These are phyloP conservation scores for Hartigia nigra DNA, from an alignment of 2,888 invertebrate genomes.

Conservation along the genomic window DNA sequence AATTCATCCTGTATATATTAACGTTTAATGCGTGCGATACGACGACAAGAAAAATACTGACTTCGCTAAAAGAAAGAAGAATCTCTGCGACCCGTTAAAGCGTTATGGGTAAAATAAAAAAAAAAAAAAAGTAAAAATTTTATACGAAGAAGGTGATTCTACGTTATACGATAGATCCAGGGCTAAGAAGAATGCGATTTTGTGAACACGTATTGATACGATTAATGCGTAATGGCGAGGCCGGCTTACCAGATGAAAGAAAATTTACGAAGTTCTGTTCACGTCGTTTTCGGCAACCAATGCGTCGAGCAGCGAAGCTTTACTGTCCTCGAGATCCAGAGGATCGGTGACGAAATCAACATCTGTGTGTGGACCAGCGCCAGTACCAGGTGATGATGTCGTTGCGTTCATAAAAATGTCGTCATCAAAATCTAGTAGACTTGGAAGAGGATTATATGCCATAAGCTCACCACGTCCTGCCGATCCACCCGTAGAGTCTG, in stretches of 20 bases:
- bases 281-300: constrained; percentile 37
- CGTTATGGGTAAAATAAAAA: too few species aligned
- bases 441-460: constrained; percentile 54
- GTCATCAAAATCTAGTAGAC: constrained; percentile 55
- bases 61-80: too few species aligned
- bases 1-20: background rate
- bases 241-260: background rate
- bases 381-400: constrained; percentile 37
- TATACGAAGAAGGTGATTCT: background rate
- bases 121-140: background rate
- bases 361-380: constrained; percentile 23
- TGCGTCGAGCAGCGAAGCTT: constrained; percentile 51
- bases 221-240: background rate
- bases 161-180: background rate
- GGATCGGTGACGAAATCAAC: constrained; percentile 35
- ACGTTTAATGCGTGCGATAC: background rate
- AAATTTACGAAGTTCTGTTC: constrained; percentile 19
- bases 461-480: constrained; percentile 56
- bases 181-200: background rate
- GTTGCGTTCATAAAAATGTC: constrained; percentile 52
- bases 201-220: background rate
- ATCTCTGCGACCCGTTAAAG: too few species aligned
- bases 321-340: constrained; percentile 48
- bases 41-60: background rate
- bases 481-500: constrained; percentile 32